Evolutionary conservation across 2,888 invertebrate species (phyloP), one percentile per base, ranked within the genome.

Genomic region (Scaptomyza tumidula): DNA sequence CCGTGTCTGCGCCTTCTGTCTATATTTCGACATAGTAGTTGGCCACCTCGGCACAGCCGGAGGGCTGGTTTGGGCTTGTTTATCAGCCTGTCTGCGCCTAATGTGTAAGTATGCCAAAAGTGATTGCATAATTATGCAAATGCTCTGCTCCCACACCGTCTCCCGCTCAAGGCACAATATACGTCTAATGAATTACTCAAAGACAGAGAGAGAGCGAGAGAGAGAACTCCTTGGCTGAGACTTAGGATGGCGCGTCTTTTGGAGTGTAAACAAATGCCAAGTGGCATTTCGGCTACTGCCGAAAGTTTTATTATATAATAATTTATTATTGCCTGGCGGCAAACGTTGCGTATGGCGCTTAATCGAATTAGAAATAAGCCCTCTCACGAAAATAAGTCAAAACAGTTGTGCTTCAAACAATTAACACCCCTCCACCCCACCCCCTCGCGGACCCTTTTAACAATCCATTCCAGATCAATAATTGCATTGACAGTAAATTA

Each of bases 41-140:
- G 50, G 44, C 39, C 56, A n/a, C 4, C 5, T 6, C 6, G 37
- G 37, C 37, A 37, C 37, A 10, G 10, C 41, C 41, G 41, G 10
- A 41, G 41, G 41, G 41, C 41, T 27, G 31, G 46, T 14, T 37
- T 45, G 59, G 59, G 57, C 64, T 73, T 88, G 87, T 83, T 88
- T 84, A 89, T 88, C 84, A 87, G 88, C 57, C 67, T 41, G 89
- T 81, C 83, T 88, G 88, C 72, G 82, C 56, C 88, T 87, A 89
- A 86, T 88, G 88, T 86, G 89, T 77, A 84, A 88, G 82, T 88
- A 75, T 86, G 76, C 78, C 84, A 80, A 71, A 80, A 82, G 75
- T 89, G 90, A 88, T 90, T 86, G 90, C 89, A 89, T 89, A 90
- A 90, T 90, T 90, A 90, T 89, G 90, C 90, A 90, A 90, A 90